Conservation (phyloP, 2,888 invertebrate genomes). For the Drosophila recens region DNA sequence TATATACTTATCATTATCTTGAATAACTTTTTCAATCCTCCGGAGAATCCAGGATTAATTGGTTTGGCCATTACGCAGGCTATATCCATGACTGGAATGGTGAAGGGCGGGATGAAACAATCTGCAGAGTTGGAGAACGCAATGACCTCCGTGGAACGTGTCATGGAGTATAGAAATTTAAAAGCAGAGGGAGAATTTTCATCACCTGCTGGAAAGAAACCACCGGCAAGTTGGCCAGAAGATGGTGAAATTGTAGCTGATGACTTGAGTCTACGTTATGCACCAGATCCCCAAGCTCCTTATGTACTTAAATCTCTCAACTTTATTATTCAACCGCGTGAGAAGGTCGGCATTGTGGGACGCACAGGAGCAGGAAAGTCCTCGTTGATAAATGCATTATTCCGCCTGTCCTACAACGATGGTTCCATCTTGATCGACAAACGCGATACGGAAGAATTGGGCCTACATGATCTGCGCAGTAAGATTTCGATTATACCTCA, state of each 20-base stretch:
- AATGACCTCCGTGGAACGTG: conserved; percentile 95
- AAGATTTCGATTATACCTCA: conserved; percentile 94
- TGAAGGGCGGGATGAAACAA: conserved; percentile 95
- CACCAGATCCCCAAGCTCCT: conserved; percentile 87
- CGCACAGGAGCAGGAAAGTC: conserved; percentile 91
- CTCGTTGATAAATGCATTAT: conserved; percentile 89
- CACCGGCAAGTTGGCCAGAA: conserved; percentile 90
- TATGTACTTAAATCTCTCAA: conserved; percentile 91
- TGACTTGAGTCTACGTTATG: conserved; percentile 90
- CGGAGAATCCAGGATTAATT: conserved; percentile 90
- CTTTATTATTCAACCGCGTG: conserved; percentile 87
- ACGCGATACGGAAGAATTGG: conserved; percentile 89
- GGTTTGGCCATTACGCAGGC: conserved; percentile 92
- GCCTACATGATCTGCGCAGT: conserved; percentile 90
- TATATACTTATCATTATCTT: conserved; percentile 95
- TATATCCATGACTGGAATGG: conserved; percentile 90
- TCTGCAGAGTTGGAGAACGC: conserved; percentile 95
- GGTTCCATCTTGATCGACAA: conserved; percentile 94
- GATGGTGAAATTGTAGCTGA: conserved; percentile 91
- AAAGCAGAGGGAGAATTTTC: conserved; percentile 87
- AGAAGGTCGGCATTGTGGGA: conserved; percentile 91
- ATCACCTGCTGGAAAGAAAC: conserved; percentile 87
- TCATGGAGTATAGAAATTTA: conserved; percentile 86
- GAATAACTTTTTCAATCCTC: conserved; percentile 92
- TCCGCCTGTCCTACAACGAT: conserved; percentile 91